Evolutionary conservation across 1,140 invertebrate species (phyloP).

Genomic region (Teleopsis dalmanni): DNA sequence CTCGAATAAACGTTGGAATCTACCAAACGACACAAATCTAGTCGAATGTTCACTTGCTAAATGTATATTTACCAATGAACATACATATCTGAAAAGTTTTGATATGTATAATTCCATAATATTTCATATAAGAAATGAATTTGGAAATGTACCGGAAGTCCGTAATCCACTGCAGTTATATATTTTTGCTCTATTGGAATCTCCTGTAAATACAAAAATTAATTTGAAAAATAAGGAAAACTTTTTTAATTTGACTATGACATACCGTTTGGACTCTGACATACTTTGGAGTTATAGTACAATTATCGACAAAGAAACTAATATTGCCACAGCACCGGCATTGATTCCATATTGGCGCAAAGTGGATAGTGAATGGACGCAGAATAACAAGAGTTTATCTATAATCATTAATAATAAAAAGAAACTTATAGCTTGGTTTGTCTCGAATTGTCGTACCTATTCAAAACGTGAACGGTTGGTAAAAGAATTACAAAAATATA

Average conservation of each 20-base stretch:
- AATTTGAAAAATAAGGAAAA: constrained; percentile 18
- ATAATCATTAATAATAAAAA: constrained; percentile 25
- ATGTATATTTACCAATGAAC: constrained; percentile 28
- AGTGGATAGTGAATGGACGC: not conserved
- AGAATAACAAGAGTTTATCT: not conserved
- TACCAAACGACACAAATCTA: constrained; percentile 21
- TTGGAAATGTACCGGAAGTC: constrained; percentile 10
- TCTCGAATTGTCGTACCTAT: constrained; percentile 52
- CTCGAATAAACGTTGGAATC: constrained; percentile 21
- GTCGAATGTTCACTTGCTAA: constrained; percentile 22
- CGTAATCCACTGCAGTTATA: constrained; percentile 19
- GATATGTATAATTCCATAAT: constrained; percentile 41
- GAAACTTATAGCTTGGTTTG: constrained; percentile 52
- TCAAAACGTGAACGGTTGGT: constrained; percentile 51
- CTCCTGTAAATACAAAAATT: constrained; percentile 31
- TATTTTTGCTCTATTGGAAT: constrained; percentile 29
- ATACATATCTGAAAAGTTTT: constrained; percentile 19
- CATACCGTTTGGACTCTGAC: constrained; percentile 57
- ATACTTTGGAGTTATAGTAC: constrained; percentile 54
- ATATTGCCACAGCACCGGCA: constrained; percentile 22
- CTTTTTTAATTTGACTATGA: constrained; percentile 53
- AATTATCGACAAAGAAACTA: constrained; percentile 27
- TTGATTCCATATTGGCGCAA: constrained; percentile 16
- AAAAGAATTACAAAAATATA: constrained; percentile 48
- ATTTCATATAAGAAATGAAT: constrained; percentile 34